phyloP scores from a whole-genome alignment of 2,797 vertebrate species.

The Capromys pilorides region DNA sequence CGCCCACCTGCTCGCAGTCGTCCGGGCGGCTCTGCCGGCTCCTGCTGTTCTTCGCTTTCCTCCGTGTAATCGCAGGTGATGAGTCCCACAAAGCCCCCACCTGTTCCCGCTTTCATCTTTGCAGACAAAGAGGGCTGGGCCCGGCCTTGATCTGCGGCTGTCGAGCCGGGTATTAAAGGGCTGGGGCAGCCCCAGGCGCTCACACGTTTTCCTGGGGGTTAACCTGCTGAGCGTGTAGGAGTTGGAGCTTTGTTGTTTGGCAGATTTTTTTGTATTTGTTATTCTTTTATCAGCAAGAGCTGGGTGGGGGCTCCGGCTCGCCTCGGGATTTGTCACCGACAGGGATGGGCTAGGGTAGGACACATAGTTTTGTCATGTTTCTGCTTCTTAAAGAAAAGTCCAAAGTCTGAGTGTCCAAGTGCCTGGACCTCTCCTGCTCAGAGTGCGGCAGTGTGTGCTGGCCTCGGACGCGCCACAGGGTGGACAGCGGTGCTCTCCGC shows the following conservation, averaged over 20 bases:
- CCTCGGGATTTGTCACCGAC: constrained; percentile 67
- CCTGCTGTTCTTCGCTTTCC: constrained; percentile 84
- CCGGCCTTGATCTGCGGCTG: constrained; percentile 86
- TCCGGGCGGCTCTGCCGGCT: constrained; percentile 84
- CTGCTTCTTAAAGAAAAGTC: constrained; percentile 17
- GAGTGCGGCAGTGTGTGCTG: not conserved
- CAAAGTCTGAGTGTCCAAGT: not conserved
- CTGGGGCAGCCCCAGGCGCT: constrained; percentile 87
- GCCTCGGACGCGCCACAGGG: rapidly evolving
- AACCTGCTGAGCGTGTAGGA: constrained; percentile 87
- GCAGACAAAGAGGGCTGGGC: constrained; percentile 87
- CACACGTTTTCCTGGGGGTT: constrained; percentile 83
- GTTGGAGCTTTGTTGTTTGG: constrained; percentile 88
- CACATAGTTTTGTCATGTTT: not conserved
- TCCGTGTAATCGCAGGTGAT: constrained; percentile 89
- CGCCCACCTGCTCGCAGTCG: constrained; percentile 85
- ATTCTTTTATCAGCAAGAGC: constrained; percentile 79
- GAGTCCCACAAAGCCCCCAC: constrained; percentile 87
- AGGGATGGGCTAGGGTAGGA: constrained; percentile 29
- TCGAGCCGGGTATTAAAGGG: constrained; percentile 85
- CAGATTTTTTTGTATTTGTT: constrained; percentile 84
- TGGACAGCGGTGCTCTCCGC: rapidly evolving
- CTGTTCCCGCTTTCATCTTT: constrained; percentile 88
- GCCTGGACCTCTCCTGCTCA: not conserved
- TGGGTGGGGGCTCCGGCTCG: constrained; percentile 42